A percentile compares a stretch with the other conserved stretches of the same genome.
Evolutionary conservation across 2,113 vertebrate genomes (phyloP).

Genomic region (Toxostoma redivivum): DNA sequence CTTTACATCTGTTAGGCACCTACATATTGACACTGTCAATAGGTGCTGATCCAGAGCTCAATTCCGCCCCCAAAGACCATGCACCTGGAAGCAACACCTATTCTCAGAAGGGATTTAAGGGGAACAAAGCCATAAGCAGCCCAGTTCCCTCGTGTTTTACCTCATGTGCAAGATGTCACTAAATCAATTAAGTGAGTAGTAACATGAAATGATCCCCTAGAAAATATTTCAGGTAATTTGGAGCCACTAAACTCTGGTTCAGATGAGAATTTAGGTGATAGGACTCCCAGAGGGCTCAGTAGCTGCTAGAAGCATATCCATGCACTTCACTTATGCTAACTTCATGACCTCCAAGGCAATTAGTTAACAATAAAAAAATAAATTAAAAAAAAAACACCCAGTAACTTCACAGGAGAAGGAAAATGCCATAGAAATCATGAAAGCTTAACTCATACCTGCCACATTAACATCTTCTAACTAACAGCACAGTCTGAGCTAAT

Average conservation of each 20-base stretch:
- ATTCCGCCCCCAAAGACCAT: not conserved
- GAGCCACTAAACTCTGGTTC: not conserved
- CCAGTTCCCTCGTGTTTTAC: not conserved
- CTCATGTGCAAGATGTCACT: not conserved
- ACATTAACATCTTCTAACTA: not conserved
- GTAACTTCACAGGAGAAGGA: not conserved
- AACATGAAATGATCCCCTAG: not conserved
- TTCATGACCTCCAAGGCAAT: not conserved
- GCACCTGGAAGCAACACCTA: not conserved
- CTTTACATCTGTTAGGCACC: not conserved
- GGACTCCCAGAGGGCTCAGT: not conserved
- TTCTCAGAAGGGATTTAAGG: not conserved
- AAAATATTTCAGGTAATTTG: not conserved
- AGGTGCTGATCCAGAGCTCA: not conserved
- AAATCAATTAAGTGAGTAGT: not conserved
- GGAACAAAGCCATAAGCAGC: not conserved
- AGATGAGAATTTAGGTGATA: not conserved
- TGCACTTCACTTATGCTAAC: not conserved
- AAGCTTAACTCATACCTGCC: not conserved
- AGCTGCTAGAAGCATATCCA: not conserved
- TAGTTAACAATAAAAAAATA: not conserved
- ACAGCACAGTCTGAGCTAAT: not conserved
- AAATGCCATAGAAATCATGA: not conserved
- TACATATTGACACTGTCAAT: accelerated
- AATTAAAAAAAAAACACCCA: not conserved